Evolutionary conservation across 2,888 invertebrate species (phyloP), one percentile per base, ranked within the genome.

Genomic region (Kryphioiulus occultus): DNA sequence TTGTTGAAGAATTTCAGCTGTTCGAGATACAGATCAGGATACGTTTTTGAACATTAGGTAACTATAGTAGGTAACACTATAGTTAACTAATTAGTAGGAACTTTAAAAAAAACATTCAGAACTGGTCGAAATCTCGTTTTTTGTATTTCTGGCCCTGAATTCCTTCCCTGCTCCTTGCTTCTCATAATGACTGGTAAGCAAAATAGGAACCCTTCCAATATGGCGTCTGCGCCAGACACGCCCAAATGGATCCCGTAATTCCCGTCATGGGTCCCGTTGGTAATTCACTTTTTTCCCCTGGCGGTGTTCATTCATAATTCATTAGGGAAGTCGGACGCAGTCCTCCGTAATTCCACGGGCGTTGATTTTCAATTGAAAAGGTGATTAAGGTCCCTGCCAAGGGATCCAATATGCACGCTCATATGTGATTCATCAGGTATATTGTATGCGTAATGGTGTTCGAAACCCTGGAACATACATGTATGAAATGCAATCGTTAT

Each of bases 161-260:
- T 53, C 53, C n/a, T 19, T 53, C n/a, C 19, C 5, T n/a, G n/a
- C 53, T 19, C 53, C 19, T n/a, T 53, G 53, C n/a, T n/a, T 19
- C 4, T 53, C 53, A 53, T n/a, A 53, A 53, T 53, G 19, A n/a
- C 17, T n/a, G 4, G n/a, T 5, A n/a, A 17, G 53, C n/a, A 53
- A 53, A 53, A 53, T 53, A 53, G 53, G n/a, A 53, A 53, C 53
- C 53, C 53, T 53, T 53, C 53, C 53, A n/a, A n/a, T n/a, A n/a
- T 19, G 53, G 53, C 17, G n/a, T 53, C n/a, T 19, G 19, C 19
- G 19, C 53, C n/a, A n/a, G 17, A 19, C 47, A 53, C 53, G 53
- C 53, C 53, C 53, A 53, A n/a, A 19, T 19, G 53, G 53, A 53
- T 53, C 53, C 53, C 53, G 19, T 53, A n/a, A 53, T 53, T 53